Evolutionary conservation across 2,113 vertebrate species (phyloP).

Genomic region (Oryzias celebensis): DNA sequence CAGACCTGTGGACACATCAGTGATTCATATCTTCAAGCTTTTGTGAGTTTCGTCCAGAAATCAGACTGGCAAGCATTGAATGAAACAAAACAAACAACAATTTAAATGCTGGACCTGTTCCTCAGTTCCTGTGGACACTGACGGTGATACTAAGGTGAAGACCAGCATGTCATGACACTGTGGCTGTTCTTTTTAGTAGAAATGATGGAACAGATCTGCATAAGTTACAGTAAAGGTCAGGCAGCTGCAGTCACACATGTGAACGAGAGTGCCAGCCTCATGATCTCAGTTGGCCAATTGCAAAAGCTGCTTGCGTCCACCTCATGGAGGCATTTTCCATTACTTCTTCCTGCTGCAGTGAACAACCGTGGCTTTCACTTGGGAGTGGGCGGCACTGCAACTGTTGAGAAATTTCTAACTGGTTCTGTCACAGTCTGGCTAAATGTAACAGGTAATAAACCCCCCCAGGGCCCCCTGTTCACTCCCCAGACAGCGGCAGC

Average conservation of each 20-base stretch:
- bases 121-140: conserved; percentile 9
- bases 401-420: neutral
- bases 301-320: conserved; percentile 39
- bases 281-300: conserved; percentile 47
- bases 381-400: neutral
- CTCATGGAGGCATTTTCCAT: conserved; percentile 18
- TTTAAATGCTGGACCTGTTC: neutral
- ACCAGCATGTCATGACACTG: conserved; percentile 9
- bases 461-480: conserved; percentile 49
- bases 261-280: conserved; percentile 38
- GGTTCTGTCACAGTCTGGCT: conserved; percentile 19
- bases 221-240: conserved; percentile 56
- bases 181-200: conserved; percentile 4
- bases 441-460: conserved; percentile 12
- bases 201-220: conserved; percentile 12
- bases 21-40: neutral
- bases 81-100: neutral
- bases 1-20: conserved; percentile 76
- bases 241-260: conserved; percentile 41
- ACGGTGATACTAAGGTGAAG: conserved; percentile 20
- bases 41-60: conserved; percentile 7
- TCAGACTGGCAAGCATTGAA: neutral
- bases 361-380: conserved; percentile 11
- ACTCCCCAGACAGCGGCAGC: conserved; percentile 34
- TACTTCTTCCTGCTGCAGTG: conserved; percentile 5